Conservation (phyloP, 2,797 vertebrate genomes). For the Eutrigla gurnardus region DNA sequence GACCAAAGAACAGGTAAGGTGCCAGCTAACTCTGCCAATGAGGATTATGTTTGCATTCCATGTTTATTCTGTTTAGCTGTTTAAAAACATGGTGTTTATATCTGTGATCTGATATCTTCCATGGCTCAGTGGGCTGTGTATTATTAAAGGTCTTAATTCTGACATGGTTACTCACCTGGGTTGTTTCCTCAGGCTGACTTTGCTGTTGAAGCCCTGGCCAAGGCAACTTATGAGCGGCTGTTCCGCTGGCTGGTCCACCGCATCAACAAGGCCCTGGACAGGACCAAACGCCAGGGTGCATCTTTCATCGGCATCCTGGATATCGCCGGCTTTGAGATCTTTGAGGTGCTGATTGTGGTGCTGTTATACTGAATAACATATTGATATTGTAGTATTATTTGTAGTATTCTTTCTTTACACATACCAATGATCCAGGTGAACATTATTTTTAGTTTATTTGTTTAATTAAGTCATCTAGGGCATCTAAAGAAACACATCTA, state of each 20-base stretch:
- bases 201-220: slow-evolving; percentile 96
- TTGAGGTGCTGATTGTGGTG: slow-evolving; percentile 85
- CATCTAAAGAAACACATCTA: background rate
- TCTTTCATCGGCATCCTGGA: slow-evolving; percentile 99
- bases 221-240: slow-evolving; percentile 96
- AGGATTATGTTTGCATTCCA: background rate
- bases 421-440: background rate
- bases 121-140: background rate
- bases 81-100: slow-evolving; percentile 7
- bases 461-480: background rate
- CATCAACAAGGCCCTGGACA: slow-evolving; percentile 97
- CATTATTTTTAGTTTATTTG: background rate
- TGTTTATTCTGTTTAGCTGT: slow-evolving; percentile 5
- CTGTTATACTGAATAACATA: background rate
- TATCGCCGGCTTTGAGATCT: slow-evolving; percentile 98
- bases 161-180: background rate
- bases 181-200: slow-evolving; percentile 91
- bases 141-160: background rate
- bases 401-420: background rate
- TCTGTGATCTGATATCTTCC: background rate
- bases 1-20: slow-evolving; percentile 95
- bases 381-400: background rate
- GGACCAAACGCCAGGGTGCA: slow-evolving; percentile 96
- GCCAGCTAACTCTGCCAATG: too few species aligned
- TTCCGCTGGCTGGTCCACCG: slow-evolving; percentile 98